Base-by-base conservation (phyloP, 1,140 invertebrate genomes). In the Cotesia typhae region DNA sequence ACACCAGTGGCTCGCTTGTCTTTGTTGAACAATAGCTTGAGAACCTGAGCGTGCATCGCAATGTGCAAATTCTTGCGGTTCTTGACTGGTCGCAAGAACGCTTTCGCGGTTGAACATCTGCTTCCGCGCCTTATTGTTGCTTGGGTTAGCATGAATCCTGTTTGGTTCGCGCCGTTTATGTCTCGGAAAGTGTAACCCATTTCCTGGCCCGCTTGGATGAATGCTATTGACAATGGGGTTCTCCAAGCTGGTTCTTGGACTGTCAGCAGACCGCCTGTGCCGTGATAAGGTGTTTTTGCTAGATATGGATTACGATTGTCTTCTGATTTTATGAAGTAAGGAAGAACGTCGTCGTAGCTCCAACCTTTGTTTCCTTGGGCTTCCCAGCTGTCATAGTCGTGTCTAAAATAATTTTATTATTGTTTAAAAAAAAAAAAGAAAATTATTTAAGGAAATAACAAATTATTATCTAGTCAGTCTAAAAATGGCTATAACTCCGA, bases 321-420 rank as follows among this genome's bases (percentile, higher is more conserved):
- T 83, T 96, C 95, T 0, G 94, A 94, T 81, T 96, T 97, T 6
- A 93, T 86, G 80, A 97, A 97, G 80, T 96, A 97, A 1, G 94
- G 94, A 17, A 96, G 84, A 1, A 97, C 92, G 67, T 94, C 91
- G 7, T 93, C 89, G 83, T 96, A 98, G 2, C 92, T 92, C 97
- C 97, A 99, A 2, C 96, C 95, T 0, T 88, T 85, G 76, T 98
- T 98, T 0, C 97, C 97, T 60, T 94, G 84, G 4, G 86, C 85
- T 12, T 93, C 93, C 97, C 97, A 99, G 6, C 92, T 88, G 81
- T 99, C 95, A 86, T 96, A 99, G 81, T 99, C 97, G 57, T 90
- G 89, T 61, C 89, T 87, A 75, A 41, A 80, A 78, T 47, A 41
- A 38, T 51, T 37, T 67, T 28, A 38, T 41, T 67, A 12, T 51